phyloP scores from a whole-genome alignment of 2,888 invertebrate species.

The Epiblema foenella region DNA sequence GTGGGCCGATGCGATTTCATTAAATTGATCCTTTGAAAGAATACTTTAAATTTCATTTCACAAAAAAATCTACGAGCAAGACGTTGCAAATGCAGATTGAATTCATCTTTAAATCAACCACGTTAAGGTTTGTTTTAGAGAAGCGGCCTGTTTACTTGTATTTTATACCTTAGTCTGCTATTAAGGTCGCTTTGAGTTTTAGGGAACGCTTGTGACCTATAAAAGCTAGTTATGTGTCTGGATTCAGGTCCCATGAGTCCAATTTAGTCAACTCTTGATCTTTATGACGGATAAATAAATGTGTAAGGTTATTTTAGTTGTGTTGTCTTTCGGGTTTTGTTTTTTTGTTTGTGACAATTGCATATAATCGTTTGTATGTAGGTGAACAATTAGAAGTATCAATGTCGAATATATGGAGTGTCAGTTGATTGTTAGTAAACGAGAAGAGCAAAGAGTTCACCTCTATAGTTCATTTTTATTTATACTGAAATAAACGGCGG shows the following conservation, averaged over 20 bases:
- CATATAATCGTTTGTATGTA: too few relatives aligned
- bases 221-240: conserved; percentile 7
- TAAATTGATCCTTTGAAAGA: background rate
- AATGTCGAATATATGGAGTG: too few relatives aligned
- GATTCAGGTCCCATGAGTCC: background rate
- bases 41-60: background rate
- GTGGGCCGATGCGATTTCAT: background rate
- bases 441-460: too few relatives aligned
- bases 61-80: background rate
- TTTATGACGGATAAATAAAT: background rate
- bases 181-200: background rate
- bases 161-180: background rate
- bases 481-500: too few relatives aligned
- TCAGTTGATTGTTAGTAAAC: too few relatives aligned
- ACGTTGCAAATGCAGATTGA: background rate
- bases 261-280: background rate
- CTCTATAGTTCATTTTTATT: too few relatives aligned
- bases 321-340: too few relatives aligned
- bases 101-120: background rate
- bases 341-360: too few relatives aligned
- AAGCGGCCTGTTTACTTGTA: background rate
- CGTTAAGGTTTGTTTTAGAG: background rate
- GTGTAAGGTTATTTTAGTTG: background rate
- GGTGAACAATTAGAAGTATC: too few relatives aligned
- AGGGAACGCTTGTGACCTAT: conserved; percentile 4